Conservation (phyloP, 2,888 invertebrate species). For the Hypselothyrea guttata region DNA sequence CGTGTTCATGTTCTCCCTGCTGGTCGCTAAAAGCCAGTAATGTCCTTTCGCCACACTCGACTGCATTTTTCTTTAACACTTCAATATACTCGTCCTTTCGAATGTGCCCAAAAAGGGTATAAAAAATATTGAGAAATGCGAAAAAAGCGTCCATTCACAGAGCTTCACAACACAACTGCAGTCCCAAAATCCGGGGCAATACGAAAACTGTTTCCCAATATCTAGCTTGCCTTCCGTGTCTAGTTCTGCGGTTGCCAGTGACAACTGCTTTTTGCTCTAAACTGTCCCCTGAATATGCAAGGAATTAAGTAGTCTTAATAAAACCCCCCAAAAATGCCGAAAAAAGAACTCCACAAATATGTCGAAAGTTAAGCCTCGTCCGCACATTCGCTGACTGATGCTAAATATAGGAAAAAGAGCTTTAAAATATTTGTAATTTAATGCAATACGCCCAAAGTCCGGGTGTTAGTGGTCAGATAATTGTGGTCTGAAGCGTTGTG, state of each 20-base stretch:
- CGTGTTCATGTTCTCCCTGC: slow-evolving; percentile 48
- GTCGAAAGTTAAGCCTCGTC: slow-evolving; percentile 36
- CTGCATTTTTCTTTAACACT: slow-evolving; percentile 77
- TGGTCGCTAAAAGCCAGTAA: slow-evolving; percentile 76
- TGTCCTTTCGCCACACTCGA: slow-evolving; percentile 77
- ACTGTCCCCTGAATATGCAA: slow-evolving; percentile 57
- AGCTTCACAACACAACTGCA: slow-evolving; percentile 54
- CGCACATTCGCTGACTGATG: slow-evolving; percentile 18
- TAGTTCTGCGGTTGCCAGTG: slow-evolving; percentile 66
- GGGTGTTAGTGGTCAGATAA: slow-evolving; percentile 43
- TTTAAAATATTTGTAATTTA: slow-evolving; percentile 52
- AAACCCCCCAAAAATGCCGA: slow-evolving; percentile 7
- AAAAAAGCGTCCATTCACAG: slow-evolving; percentile 56
- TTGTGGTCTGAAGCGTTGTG: slow-evolving; percentile 29
- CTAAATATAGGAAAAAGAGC: slow-evolving; percentile 27
- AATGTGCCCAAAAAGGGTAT: slow-evolving; percentile 3
- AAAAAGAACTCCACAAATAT: slow-evolving; percentile 8
- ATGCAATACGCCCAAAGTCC: slow-evolving; percentile 32
- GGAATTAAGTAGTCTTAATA: slow-evolving; percentile 66
- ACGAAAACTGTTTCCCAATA: slow-evolving; percentile 46
- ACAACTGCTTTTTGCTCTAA: slow-evolving; percentile 64
- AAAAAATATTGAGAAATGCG: slow-evolving; percentile 29
- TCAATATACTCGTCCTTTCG: slow-evolving; percentile 68
- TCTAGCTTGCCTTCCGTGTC: slow-evolving; percentile 59
- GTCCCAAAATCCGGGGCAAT: slow-evolving; percentile 55